phyloP scores from a whole-genome alignment of 2,113 vertebrate genomes.

The Chlorodrepanis virens region DNA sequence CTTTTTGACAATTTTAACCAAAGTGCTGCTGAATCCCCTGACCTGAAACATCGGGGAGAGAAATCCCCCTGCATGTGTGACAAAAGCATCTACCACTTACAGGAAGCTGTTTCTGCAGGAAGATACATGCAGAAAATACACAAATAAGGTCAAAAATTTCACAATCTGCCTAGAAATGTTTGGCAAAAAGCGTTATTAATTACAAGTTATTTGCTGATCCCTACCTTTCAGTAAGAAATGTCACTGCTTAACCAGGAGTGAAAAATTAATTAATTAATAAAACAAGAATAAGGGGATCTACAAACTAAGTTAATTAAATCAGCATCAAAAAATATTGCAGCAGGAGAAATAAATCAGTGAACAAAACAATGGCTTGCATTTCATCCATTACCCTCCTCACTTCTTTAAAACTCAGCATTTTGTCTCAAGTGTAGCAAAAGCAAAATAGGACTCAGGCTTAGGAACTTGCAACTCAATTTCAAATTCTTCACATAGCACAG shows the following conservation, averaged over 20 bases:
- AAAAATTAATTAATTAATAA: neutral
- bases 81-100: neutral
- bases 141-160: neutral
- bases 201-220: neutral
- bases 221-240: neutral
- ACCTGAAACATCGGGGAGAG: neutral
- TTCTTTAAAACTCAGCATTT: neutral
- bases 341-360: neutral
- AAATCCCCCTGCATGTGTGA: rapidly evolving
- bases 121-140: neutral
- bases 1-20: neutral
- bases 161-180: neutral
- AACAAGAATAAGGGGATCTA: neutral
- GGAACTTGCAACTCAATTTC: neutral
- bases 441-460: neutral
- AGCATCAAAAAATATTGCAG: neutral
- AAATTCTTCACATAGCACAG: neutral
- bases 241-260: neutral
- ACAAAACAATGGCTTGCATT: neutral
- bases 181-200: neutral
- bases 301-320: neutral
- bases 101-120: neutral
- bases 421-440: neutral
- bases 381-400: neutral
- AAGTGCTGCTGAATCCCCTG: neutral